phyloP scores from a whole-genome alignment of 1,140 invertebrate species.

The Agraylea sexmaculata region DNA sequence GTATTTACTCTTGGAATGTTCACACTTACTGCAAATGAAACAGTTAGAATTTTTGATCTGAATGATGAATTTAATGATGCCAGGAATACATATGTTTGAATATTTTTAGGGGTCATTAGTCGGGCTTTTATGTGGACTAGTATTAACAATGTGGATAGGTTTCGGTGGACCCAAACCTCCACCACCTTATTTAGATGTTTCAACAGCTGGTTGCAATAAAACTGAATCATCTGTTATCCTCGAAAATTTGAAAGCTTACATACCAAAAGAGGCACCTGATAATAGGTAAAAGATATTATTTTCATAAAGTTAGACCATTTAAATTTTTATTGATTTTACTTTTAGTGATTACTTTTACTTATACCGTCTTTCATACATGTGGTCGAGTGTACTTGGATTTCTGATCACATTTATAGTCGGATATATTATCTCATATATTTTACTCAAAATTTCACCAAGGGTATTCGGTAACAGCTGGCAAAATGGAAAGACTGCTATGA shows the following conservation, averaged over 20 bases:
- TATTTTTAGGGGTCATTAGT: constrained; percentile 50
- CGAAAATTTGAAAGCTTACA: constrained; percentile 20
- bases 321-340: constrained; percentile 7
- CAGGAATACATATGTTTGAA: not conserved
- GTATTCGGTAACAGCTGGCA: constrained; percentile 17
- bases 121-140: constrained; percentile 52
- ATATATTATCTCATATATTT: constrained; percentile 32
- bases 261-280: constrained; percentile 15
- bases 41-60: too few species aligned
- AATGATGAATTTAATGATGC: too few species aligned
- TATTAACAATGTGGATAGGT: constrained; percentile 70
- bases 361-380: constrained; percentile 79
- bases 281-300: not conserved
- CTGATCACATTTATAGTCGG: constrained; percentile 52
- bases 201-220: constrained; percentile 42
- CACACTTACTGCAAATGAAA: constrained; percentile 71
- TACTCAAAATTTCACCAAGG: constrained; percentile 13
- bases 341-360: constrained; percentile 48
- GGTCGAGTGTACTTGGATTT: constrained; percentile 67
- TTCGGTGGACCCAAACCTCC: constrained; percentile 68
- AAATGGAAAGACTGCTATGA: not conserved
- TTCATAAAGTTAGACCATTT: not conserved
- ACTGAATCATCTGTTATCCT: constrained; percentile 17
- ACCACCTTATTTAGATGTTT: constrained; percentile 42
- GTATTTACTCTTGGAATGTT: constrained; percentile 82